Evolutionary conservation across 2,113 vertebrate genomes (phyloP).

Genomic region (Cisticola juncidis): DNA sequence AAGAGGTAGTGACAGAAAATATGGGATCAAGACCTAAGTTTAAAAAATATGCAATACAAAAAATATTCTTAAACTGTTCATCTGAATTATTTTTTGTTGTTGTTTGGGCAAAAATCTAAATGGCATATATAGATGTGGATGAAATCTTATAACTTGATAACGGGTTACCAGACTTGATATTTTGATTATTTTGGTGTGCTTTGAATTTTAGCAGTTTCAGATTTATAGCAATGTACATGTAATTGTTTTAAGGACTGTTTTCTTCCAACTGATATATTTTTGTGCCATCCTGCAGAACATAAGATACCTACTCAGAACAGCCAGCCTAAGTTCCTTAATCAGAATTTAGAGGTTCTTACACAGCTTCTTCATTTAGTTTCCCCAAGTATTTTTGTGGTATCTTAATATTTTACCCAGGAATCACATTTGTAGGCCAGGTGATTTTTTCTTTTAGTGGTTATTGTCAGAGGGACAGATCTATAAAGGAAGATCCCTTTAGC

Average conservation of each 20-base stretch:
- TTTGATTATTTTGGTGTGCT: neutral
- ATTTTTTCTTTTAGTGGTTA: neutral
- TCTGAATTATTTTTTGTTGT: neutral
- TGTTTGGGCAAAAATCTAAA: neutral
- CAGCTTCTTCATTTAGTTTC: neutral
- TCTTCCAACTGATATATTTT: neutral
- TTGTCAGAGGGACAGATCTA: neutral
- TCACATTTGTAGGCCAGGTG: neutral
- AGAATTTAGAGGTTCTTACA: neutral
- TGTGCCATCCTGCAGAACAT: neutral
- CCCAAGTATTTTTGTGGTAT: neutral
- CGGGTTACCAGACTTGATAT: neutral
- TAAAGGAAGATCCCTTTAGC: neutral
- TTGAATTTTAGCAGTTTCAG: neutral
- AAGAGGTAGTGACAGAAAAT: neutral
- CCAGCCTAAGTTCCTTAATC: neutral
- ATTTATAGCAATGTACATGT: neutral
- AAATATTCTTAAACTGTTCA: neutral
- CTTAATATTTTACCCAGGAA: neutral
- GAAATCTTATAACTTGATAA: neutral
- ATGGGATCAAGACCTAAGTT: neutral
- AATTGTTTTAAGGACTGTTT: neutral
- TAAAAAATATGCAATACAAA: neutral
- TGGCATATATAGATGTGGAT: neutral
- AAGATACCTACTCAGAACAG: neutral